Evolutionary conservation across 2,797 vertebrate species (phyloP).

Genomic region (Protosalanx chinensis): DNA sequence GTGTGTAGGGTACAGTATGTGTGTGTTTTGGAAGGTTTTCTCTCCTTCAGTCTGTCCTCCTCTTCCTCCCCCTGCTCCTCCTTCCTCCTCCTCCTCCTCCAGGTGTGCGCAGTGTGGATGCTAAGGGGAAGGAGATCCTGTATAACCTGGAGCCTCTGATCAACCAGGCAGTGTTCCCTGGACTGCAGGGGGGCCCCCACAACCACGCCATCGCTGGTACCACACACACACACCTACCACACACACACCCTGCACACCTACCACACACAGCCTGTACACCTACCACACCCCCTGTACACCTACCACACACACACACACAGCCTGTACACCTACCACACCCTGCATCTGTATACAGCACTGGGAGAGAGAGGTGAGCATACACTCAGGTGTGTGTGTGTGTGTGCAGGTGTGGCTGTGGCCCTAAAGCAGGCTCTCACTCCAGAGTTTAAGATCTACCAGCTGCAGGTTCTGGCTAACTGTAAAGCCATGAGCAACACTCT

Average conservation of each 20-base stretch:
- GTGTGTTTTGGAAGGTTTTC: no score
- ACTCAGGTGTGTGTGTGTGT: no score
- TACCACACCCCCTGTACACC: background rate
- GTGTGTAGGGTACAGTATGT: background rate
- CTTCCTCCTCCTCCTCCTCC: background rate
- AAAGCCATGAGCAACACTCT: constrained; percentile 72
- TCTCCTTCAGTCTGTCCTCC: background rate
- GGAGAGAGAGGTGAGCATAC: no score
- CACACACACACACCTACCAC: background rate
- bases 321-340: background rate
- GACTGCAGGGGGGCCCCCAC: constrained; percentile 97
- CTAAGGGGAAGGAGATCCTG: constrained; percentile 86
- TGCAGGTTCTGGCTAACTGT: constrained; percentile 89
- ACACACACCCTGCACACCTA: no score
- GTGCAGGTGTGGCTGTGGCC: constrained; percentile 87
- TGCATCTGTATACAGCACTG: no score
- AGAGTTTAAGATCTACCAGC: constrained; percentile 89
- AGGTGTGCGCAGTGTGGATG: constrained; percentile 87
- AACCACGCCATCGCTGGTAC: constrained; percentile 97
- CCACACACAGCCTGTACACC: background rate
- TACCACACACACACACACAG: background rate
- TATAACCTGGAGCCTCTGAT: constrained; percentile 92
- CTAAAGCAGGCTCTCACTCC: constrained; percentile 88
- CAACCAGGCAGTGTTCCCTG: constrained; percentile 95
- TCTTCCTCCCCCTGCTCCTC: background rate